Evolutionary conservation across 2,797 vertebrate species (phyloP).

Genomic region (Darevskia nairensis): DNA sequence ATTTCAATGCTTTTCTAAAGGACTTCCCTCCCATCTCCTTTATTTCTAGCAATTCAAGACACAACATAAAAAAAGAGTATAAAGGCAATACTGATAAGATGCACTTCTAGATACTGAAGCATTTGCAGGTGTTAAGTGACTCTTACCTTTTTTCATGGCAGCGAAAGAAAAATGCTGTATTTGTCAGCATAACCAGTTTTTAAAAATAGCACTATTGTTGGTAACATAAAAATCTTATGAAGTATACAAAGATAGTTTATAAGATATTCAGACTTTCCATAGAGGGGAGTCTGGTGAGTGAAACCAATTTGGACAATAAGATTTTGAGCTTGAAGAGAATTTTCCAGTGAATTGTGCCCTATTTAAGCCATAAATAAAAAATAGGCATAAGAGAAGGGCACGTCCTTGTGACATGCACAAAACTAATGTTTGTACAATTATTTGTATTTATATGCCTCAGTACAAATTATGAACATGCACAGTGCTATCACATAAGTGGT

Average conservation of each 20-base stretch:
- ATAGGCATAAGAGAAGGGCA: background rate
- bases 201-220: background rate
- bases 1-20: background rate
- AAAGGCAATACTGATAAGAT: background rate
- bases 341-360: background rate
- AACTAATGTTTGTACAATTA: background rate
- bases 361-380: background rate
- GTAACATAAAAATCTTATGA: background rate
- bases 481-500: background rate
- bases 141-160: conserved; percentile 7
- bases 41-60: conserved; percentile 41
- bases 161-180: conserved; percentile 13
- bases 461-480: background rate
- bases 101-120: conserved; percentile 3
- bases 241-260: conserved; percentile 4
- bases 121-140: conserved; percentile 4
- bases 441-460: background rate
- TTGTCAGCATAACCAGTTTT: conserved; percentile 3
- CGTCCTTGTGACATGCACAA: too few species aligned
- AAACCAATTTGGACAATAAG: background rate
- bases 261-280: conserved; percentile 8
- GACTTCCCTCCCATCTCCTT: conserved; percentile 13
- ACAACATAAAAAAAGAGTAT: background rate
- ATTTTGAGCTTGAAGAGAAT: background rate
- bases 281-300: background rate